A percentile compares a stretch with the other conserved stretches of the same genome.
Evolutionary conservation across 2,113 vertebrate genomes (phyloP).

Genomic region (Eretmochelys imbricata): DNA sequence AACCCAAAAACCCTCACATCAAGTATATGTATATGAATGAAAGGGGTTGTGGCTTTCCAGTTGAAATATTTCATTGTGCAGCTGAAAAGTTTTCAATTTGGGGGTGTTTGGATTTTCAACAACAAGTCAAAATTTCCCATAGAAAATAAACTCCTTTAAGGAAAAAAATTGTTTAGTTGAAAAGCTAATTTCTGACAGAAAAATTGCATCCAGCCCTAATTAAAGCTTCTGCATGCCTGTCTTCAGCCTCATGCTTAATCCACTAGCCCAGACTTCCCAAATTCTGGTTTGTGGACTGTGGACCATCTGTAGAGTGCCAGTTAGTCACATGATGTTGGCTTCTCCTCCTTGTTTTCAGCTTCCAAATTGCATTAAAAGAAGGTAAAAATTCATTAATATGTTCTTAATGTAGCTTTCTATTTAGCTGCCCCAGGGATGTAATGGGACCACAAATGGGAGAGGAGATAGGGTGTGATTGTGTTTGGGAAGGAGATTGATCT

Average conservation of each 20-base stretch:
- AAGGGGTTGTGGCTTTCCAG: neutral
- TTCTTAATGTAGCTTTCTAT: neutral
- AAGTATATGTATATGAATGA: neutral
- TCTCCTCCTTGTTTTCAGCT: neutral
- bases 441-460: neutral
- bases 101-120: neutral
- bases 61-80: neutral
- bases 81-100: neutral
- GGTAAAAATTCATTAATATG: rapidly evolving
- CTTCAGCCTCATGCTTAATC: neutral
- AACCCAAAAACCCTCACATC: neutral
- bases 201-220: neutral
- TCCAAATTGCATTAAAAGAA: neutral
- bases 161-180: neutral
- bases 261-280: neutral
- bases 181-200: neutral
- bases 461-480: neutral
- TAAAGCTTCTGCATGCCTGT: neutral
- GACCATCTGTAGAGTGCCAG: neutral
- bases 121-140: neutral
- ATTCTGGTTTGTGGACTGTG: neutral
- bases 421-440: neutral
- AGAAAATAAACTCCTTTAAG: rapidly evolving
- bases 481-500: neutral
- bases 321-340: neutral